A percentile compares a stretch with the other conserved stretches of the same genome.
Conservation (phyloP, 2,888 invertebrate genomes). For the Dastarcus helophoroides region DNA sequence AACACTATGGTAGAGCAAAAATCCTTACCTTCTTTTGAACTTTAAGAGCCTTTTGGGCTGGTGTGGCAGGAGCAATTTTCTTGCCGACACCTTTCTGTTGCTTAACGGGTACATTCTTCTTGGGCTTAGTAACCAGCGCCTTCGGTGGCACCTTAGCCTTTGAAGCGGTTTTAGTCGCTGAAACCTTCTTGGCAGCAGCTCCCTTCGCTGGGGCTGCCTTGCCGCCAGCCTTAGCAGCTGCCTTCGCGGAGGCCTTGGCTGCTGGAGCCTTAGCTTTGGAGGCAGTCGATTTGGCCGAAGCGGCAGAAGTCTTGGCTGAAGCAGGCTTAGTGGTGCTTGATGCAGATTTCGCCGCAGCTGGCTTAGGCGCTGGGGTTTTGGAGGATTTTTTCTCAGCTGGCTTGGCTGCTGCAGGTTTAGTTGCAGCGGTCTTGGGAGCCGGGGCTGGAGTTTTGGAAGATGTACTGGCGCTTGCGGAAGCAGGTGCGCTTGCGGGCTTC, state of each 20-base stretch:
- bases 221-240: slow-evolving; percentile 16
- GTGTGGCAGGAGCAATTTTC: slow-evolving; percentile 26
- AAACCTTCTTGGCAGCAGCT: slow-evolving; percentile 39
- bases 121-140: slow-evolving; percentile 40
- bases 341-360: slow-evolving; percentile 40
- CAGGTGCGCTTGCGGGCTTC: slow-evolving; percentile 36
- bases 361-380: slow-evolving; percentile 17
- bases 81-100: slow-evolving; percentile 42
- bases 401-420: slow-evolving; percentile 30
- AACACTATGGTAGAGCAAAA: neutral
- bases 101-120: slow-evolving; percentile 43
- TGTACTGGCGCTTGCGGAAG: slow-evolving; percentile 31
- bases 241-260: slow-evolving; percentile 15
- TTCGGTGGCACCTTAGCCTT: slow-evolving; percentile 31
- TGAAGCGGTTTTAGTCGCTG: slow-evolving; percentile 29
- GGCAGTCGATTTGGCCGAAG: slow-evolving; percentile 22
- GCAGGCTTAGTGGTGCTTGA: slow-evolving; percentile 38
- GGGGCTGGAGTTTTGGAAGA: slow-evolving; percentile 29
- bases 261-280: slow-evolving; percentile 11
- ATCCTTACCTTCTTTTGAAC: slow-evolving; percentile 68
- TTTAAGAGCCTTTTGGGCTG: slow-evolving; percentile 69
- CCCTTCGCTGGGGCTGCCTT: slow-evolving; percentile 33
- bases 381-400: slow-evolving; percentile 31
- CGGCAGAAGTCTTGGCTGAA: slow-evolving; percentile 34
- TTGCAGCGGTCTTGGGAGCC: slow-evolving; percentile 37